Base-by-base conservation (phyloP, 2,888 invertebrate genomes). In the Leucophora obtusa region DNA sequence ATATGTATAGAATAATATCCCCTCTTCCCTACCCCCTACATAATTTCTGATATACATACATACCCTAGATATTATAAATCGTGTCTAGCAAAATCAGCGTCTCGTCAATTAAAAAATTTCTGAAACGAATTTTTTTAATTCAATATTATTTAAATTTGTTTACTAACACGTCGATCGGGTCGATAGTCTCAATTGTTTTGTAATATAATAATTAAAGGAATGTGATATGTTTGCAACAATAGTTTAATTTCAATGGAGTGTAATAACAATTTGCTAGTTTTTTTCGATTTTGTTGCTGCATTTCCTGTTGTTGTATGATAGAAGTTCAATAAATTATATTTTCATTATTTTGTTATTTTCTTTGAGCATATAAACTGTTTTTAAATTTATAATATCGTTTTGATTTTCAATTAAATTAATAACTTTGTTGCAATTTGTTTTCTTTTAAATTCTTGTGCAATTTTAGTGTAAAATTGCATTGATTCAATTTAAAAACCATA, bases 191-290 rank as follows among this genome's bases (percentile, higher is more conserved):
- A 51, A 50, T 62, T 69, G 5, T 24, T 24, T 2, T 24, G 24
- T 24, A 24, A 24, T 47, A 50, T 35, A 53, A 43, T 51, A 58
- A 0, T 15, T 24, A 9, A 33, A 50, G 24, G 47, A 68, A 60
- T 68, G 60, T 62, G 47, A 75, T 62, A 66, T 58, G 84, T 82
- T 87, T 86, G 86, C 86, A 86, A 84, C 82, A 84, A 84, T 86
- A 86, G 86, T 86, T 86, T 86, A 86, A 84, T 86, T 87, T 86
- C 86, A 85, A 87, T 87, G 85, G 86, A 86, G 86, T 83, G 84
- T 86, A 86, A 87, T 83, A 84, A 84, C 83, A 83, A 86, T 83
- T 85, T 87, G 85, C 73, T 84, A 24, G 24, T 76, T 70, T 21
- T 18, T 21, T 53, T 43, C 50, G 35, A 35, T 7, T 35, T 38